Evolutionary conservation across 1,140 invertebrate species (phyloP), one percentile per base, ranked within the genome.

Genomic region (Penaeus chinensis): DNA sequence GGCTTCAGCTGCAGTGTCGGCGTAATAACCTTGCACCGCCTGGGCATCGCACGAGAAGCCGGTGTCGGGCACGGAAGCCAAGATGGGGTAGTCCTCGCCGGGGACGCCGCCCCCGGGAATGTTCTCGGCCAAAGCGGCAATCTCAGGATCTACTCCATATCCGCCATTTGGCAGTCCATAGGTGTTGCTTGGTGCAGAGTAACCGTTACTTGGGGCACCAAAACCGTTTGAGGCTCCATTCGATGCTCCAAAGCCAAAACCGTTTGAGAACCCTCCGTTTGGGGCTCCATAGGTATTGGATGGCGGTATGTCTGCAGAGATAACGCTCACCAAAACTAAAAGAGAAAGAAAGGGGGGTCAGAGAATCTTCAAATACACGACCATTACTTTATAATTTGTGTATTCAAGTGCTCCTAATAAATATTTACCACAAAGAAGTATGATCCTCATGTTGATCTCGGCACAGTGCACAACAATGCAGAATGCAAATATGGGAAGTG

Each of bases 1-100:
- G 42, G 71, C 71, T 32, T 74, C 71, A 74, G n/a, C n/a, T n/a
- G n/a, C n/a, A n/a, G 71, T 74, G n/a, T 74, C 71, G 71, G 71
- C 71, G 71, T 74, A 74, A 37, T 74, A 74, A 32, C 71, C 71
- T 32, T 27, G 71, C 7, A 74, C 71, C 27, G 13, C 42, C n/a
- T 74, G 71, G 71, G 71, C 71, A 74, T 74, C 71, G 24, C 71
- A 74, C 8, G 71, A 74, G 71, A 74, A 74, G 16, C 71, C 71
- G 27, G 71, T 74, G 0, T 74, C 71, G n/a, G 71, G 71, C 27
- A 74, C n/a, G n/a, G 27, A 27, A 16, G 71, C 71, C 24, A 74
- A 24, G 24, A 74, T 37, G 20, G 71, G 71, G 42, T 74, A 74
- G 24, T 74, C 71, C n/a, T n/a, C 71, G 18, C 71, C 71, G 42